Percentiles rank a stretch among this genome's conserved stretches.
phyloP scores from a whole-genome alignment of 2,888 invertebrate species.

The Acanthoscelides obtectus region DNA sequence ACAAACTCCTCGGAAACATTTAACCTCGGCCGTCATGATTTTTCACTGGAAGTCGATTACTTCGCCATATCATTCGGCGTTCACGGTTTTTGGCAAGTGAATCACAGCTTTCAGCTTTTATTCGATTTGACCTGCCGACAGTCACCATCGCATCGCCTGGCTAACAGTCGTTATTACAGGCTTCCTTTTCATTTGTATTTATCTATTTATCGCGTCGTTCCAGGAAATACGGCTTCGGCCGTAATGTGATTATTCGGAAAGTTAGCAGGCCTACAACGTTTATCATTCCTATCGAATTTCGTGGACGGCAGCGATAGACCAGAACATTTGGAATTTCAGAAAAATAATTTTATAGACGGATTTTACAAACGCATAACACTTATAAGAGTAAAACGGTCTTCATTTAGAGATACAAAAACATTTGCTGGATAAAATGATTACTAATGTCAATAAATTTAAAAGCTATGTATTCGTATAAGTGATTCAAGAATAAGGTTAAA shows the following conservation, averaged over 20 bases:
- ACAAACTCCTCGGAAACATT: too few relatives aligned
- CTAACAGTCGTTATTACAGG: background rate
- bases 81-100: background rate
- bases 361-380: too few relatives aligned
- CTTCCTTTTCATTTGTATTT: background rate
- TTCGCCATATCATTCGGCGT: background rate
- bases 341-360: too few relatives aligned
- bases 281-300: background rate
- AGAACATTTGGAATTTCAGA: too few relatives aligned
- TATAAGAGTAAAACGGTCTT: too few relatives aligned
- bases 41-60: too few relatives aligned
- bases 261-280: background rate
- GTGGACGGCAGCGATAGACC: background rate
- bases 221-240: background rate
- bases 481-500: too few relatives aligned
- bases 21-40: too few relatives aligned
- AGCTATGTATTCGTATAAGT: too few relatives aligned
- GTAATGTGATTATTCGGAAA: background rate
- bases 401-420: too few relatives aligned
- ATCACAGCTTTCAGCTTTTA: background rate
- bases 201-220: background rate
- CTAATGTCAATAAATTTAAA: too few relatives aligned
- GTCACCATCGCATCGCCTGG: background rate
- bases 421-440: too few relatives aligned
- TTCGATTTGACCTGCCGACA: background rate